phyloP scores from a whole-genome alignment of 2,113 vertebrate genomes.

The Donacobius atricapilla region DNA sequence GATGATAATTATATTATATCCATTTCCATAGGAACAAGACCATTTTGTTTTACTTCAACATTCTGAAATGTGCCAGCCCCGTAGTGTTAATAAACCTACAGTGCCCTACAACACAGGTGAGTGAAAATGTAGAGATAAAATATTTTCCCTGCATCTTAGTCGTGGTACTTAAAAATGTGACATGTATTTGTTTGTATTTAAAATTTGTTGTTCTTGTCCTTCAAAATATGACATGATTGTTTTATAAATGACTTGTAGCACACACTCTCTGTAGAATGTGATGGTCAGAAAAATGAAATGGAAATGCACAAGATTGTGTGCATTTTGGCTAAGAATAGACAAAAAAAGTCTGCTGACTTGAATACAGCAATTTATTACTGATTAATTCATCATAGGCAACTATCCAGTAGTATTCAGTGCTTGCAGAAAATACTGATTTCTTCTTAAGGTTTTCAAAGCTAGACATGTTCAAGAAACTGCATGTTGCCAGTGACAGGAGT shows the following conservation, averaged over 20 bases:
- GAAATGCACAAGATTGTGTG: background rate
- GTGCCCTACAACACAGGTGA: conserved; percentile 96
- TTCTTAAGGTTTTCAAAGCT: background rate
- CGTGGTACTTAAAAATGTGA: background rate
- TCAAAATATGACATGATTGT: background rate
- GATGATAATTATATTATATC: background rate
- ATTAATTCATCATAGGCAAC: background rate
- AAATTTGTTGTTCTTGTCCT: background rate
- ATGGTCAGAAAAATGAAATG: background rate
- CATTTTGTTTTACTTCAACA: conserved; percentile 95
- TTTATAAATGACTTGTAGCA: background rate
- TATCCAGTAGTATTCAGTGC: background rate
- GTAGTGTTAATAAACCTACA: conserved; percentile 88
- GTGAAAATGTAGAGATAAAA: background rate
- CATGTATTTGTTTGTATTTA: background rate
- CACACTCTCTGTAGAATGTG: background rate
- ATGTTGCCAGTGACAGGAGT: background rate
- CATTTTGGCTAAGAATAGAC: background rate
- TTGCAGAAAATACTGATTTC: background rate
- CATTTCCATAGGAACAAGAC: conserved; percentile 87
- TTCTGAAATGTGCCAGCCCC: conserved; percentile 89
- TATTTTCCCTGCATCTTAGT: background rate
- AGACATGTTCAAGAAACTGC: background rate
- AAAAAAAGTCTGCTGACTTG: background rate
- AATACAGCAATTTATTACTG: background rate